Evolutionary conservation across 2,113 vertebrate species (phyloP).

Genomic region (Miniopterus natalensis): DNA sequence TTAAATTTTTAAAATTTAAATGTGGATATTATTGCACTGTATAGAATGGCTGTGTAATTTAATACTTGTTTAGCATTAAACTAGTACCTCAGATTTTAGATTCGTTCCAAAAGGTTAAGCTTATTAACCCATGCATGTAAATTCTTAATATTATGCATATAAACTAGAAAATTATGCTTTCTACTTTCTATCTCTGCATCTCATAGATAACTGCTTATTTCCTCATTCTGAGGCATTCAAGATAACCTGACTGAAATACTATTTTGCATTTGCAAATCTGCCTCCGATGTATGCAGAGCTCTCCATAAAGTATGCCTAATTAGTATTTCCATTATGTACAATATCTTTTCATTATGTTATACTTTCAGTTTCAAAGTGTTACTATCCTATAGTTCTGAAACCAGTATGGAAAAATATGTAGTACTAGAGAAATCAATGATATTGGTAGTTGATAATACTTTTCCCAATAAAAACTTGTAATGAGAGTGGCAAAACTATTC

Average conservation of each 20-base stretch:
- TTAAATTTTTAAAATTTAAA: conserved; percentile 43
- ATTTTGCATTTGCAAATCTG: conserved; percentile 41
- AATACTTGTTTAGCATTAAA: conserved; percentile 28
- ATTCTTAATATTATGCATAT: neutral
- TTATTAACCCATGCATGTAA: neutral
- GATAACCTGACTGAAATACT: neutral
- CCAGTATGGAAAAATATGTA: neutral
- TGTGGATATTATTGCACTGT: neutral
- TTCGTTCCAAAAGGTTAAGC: conserved; percentile 16
- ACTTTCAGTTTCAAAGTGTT: neutral
- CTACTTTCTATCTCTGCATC: conserved; percentile 1
- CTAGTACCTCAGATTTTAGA: neutral
- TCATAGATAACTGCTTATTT: neutral
- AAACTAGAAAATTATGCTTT: conserved; percentile 16
- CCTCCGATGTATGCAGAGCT: neutral
- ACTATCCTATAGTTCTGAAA: conserved; percentile 6
- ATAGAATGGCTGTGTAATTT: neutral
- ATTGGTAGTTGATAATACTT: neutral
- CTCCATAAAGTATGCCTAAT: neutral
- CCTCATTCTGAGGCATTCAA: neutral
- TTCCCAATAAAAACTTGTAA: conserved; percentile 19
- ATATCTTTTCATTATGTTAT: conserved; percentile 32
- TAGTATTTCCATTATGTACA: neutral
- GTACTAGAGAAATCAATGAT: neutral
- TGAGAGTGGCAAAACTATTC: conserved; percentile 8